Evolutionary conservation across 1,140 invertebrate genomes (phyloP), one percentile per base, ranked within the genome.

Genomic region (Meloidogyne floridensis): DNA sequence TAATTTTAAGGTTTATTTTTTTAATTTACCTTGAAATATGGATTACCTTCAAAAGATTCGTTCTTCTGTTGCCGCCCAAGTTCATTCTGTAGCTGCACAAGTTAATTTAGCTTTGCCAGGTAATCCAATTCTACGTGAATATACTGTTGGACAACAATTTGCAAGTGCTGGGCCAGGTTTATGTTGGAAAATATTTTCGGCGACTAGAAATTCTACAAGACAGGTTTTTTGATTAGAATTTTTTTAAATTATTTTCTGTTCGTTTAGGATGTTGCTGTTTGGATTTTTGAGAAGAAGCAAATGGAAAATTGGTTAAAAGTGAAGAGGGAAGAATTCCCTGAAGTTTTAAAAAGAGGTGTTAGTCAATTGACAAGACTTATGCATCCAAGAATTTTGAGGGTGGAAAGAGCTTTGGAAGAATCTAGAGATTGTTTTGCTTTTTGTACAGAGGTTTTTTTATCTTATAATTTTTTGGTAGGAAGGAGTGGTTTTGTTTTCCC

Each of bases 321-420:
- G 42, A 95, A 98, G 85, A 91, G 93, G 84, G 96, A 98, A 80
- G 91, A 93, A 0, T 93, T 98, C 90, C 88, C 98, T 75, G 95
- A 96, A 13, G 93, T 93, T 0, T 89, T 98, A 47, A 94, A 94
- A 76, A 85, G 93, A 82, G 96, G 96, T 9, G 93, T 97, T 0
- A 92, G 93, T 9, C 96, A 98, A 87, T 90, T 98, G 13, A 98
- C 97, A 0, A 94, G 96, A 89, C 92, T 99, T 43, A 92, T 96
- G 73, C 97, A 99, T 91, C 97, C 97, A 0, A 95, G 95, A 90
- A 93, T 99, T 73, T 90, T 99, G 3, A 97, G 94, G 7, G 94
- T 99, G 0, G 95, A 98, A 87, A 95, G 98, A 92, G 94, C 96
- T n/a, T 90, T 98, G n/a, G 97, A 98, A 91, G 97, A 99, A 91